Evolutionary conservation across 1,140 invertebrate genomes (phyloP), one percentile per base, ranked within the genome.

Genomic region (Oedothorax gibbosus): DNA sequence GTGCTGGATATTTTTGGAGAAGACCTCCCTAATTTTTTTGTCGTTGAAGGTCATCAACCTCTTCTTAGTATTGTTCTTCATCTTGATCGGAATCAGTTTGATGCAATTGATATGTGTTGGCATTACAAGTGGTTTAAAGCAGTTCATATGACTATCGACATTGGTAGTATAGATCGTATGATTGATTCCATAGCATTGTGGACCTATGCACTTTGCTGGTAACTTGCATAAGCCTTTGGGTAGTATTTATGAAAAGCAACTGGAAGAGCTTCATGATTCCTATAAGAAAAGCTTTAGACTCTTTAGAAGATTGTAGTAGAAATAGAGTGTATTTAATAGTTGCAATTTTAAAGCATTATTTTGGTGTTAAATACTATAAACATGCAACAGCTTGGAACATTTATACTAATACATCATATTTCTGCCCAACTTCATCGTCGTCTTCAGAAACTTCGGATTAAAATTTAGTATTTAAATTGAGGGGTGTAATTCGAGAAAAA

Each of bases 141-240:
- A 5, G 35, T 35, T 35, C 5, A 35, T 5, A 35, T 35, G 35
- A 35, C 35, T 35, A 5, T 35, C 5, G 35, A 35, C 35, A 35
- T 5, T 35, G 35, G 5, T 35, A 35, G 35, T 35, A 5, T 5
- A 35, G 35, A 1, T 5, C 35, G 57, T 15, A 77, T 77, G 56
- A 2, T 51, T 20, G 57, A 51, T 0, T 0, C 7, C 3, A 3
- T 77, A 7, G 12, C 6, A n/a, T 49, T 50, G 56, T 77, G 73
- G 73, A 15, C 64, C 12, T 77, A 50, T 77, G 21, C 73, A 9
- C 35, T 77, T 15, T 35, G 60, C 64, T 56, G 56, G n/a, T 77
- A 62, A 60, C 18, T 49, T 77, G n/a, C 15, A 62, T n/a, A 64
- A 64, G n/a, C 73, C 73, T n/a, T 9, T 62, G 0, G 20, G 18